Conservation (phyloP, 2,888 invertebrate genomes). For the Conomelus anceps region DNA sequence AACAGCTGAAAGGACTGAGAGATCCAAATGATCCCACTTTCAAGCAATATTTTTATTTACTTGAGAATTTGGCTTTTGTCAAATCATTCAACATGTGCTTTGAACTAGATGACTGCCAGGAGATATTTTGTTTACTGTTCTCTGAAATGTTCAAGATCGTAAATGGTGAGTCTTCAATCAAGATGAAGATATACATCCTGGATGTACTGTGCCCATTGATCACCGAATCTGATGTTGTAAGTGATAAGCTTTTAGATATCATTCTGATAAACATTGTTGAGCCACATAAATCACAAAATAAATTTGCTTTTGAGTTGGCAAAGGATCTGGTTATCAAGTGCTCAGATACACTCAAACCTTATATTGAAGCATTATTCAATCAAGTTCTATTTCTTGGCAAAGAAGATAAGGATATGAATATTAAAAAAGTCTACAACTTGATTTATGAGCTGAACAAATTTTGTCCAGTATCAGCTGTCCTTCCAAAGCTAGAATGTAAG, state of each 20-base stretch:
- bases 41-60: slow-evolving; percentile 92
- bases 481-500: slow-evolving; percentile 94
- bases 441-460: slow-evolving; percentile 94
- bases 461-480: slow-evolving; percentile 77
- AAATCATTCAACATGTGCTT: slow-evolving; percentile 99
- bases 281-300: slow-evolving; percentile 81
- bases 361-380: slow-evolving; percentile 93
- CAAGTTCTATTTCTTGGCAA: slow-evolving; percentile 89
- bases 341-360: slow-evolving; percentile 85
- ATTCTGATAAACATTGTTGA: slow-evolving; percentile 92
- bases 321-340: slow-evolving; percentile 89
- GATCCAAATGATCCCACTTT: slow-evolving; percentile 97
- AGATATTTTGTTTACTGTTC: slow-evolving; percentile 90
- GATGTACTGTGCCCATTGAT: slow-evolving; percentile 92
- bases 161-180: slow-evolving; percentile 91
- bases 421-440: slow-evolving; percentile 87
- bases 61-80: slow-evolving; percentile 95
- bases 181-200: slow-evolving; percentile 94
- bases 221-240: slow-evolving; percentile 90
- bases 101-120: slow-evolving; percentile 94
- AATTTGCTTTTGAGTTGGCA: slow-evolving; percentile 83
- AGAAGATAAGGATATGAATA: slow-evolving; percentile 71
- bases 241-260: slow-evolving; percentile 87
- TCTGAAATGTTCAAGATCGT: slow-evolving; percentile 92
- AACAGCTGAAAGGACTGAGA: slow-evolving; percentile 87